A percentile compares a stretch with the other conserved stretches of the same genome.
phyloP scores from a whole-genome alignment of 2,113 vertebrate genomes.

The Ploceus nigricollis region DNA sequence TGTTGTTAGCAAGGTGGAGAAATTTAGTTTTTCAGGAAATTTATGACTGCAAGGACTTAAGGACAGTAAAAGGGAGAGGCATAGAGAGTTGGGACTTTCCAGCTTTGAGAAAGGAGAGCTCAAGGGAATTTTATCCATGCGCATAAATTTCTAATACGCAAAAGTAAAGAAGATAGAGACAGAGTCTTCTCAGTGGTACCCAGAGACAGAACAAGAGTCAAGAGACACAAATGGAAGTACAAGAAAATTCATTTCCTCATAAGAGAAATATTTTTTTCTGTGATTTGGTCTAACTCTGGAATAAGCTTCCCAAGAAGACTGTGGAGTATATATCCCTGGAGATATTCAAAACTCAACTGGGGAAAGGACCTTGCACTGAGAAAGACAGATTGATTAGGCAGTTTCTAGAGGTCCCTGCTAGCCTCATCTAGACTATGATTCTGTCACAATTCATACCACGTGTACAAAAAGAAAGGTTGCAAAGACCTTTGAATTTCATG shows the following conservation, averaged over 20 bases:
- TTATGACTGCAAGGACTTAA: not conserved
- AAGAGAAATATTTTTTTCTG: not conserved
- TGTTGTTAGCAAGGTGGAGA: not conserved
- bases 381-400: not conserved
- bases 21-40: not conserved
- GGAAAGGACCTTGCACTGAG: not conserved
- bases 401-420: not conserved
- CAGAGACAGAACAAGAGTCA: not conserved
- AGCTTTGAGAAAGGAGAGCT: not conserved
- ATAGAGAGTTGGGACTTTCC: not conserved
- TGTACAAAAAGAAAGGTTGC: not conserved
- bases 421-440: not conserved
- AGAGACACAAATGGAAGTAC: not conserved
- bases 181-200: not conserved
- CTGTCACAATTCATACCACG: not conserved
- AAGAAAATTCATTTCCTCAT: not conserved
- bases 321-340: not conserved
- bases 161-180: not conserved
- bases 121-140: not conserved
- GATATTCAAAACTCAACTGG: not conserved
- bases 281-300: not conserved
- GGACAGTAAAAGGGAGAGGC: not conserved
- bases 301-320: not conserved
- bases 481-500: not conserved
- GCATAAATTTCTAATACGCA: not conserved